Percentiles rank a stretch among this genome's conserved stretches.
Conservation (phyloP, 2,888 invertebrate species). For the Allolobophora icterica region DNA sequence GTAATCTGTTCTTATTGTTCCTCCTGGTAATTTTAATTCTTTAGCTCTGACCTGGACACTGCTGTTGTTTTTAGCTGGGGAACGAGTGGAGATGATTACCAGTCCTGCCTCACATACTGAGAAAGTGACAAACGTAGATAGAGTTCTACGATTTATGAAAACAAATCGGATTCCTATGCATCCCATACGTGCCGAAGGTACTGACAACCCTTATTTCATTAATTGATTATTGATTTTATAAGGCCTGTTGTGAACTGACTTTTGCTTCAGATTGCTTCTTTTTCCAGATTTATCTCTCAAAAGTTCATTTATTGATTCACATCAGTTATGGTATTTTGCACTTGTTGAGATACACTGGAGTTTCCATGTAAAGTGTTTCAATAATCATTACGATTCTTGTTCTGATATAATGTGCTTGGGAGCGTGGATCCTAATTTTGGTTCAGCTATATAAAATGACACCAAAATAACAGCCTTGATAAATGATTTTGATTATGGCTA, state of each 20-base stretch:
- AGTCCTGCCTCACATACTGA: conserved; percentile 50
- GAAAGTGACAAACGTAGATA: conserved; percentile 65
- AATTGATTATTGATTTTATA: neutral
- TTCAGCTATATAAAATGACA: neutral
- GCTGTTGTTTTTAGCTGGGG: conserved; percentile 57
- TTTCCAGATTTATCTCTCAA: neutral
- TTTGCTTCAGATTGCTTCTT: too few species aligned
- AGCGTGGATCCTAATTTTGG: neutral
- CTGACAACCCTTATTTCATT: neutral
- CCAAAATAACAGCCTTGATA: neutral
- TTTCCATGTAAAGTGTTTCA: neutral
- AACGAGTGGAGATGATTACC: conserved; percentile 58
- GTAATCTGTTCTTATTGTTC: neutral
- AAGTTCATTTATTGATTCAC: neutral
- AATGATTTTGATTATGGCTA: neutral
- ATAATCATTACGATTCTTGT: neutral
- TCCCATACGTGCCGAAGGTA: conserved; percentile 61
- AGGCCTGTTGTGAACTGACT: neutral
- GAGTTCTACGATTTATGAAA: conserved; percentile 65
- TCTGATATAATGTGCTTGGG: neutral
- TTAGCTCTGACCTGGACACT: neutral
- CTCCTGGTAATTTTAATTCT: neutral
- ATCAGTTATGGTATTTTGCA: neutral
- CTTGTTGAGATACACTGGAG: neutral
- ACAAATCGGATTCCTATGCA: conserved; percentile 65